Evolutionary conservation across 2,113 vertebrate genomes (phyloP).

Genomic region (Calyptommatus sinebrachiatus): DNA sequence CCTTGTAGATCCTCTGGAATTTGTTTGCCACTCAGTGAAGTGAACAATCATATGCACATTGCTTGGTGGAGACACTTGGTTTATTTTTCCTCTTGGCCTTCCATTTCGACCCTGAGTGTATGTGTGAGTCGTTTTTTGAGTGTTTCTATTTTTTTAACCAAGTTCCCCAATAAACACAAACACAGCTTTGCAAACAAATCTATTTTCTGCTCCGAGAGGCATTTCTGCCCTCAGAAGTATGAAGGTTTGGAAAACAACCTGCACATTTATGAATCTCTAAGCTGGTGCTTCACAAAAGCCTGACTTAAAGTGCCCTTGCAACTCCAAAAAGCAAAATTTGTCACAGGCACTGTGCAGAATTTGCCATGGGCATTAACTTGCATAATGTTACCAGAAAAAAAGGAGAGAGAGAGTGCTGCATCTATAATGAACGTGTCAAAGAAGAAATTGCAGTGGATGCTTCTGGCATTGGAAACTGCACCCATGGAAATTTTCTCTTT

Average conservation of each 20-base stretch:
- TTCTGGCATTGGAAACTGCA: too few relatives aligned
- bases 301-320: neutral
- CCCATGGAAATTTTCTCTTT: too few relatives aligned
- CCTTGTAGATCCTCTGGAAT: neutral
- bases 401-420: too few relatives aligned
- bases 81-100: neutral
- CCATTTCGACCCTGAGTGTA: neutral
- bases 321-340: neutral
- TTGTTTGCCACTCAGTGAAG: slow-evolving; percentile 1
- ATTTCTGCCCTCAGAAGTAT: neutral
- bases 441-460: too few relatives aligned
- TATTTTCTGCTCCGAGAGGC: neutral
- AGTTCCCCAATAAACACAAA: neutral
- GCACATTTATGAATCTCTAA: neutral
- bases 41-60: neutral
- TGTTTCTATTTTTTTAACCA: neutral
- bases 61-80: neutral
- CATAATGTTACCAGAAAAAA: too few relatives aligned
- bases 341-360: neutral
- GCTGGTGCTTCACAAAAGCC: too few relatives aligned
- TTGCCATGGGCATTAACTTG: too few relatives aligned
- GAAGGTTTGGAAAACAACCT: neutral
- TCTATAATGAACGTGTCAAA: too few relatives aligned
- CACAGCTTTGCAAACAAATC: neutral
- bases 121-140: neutral